phyloP scores from a whole-genome alignment of 2,888 invertebrate genomes.

The Morinoia aosen region DNA sequence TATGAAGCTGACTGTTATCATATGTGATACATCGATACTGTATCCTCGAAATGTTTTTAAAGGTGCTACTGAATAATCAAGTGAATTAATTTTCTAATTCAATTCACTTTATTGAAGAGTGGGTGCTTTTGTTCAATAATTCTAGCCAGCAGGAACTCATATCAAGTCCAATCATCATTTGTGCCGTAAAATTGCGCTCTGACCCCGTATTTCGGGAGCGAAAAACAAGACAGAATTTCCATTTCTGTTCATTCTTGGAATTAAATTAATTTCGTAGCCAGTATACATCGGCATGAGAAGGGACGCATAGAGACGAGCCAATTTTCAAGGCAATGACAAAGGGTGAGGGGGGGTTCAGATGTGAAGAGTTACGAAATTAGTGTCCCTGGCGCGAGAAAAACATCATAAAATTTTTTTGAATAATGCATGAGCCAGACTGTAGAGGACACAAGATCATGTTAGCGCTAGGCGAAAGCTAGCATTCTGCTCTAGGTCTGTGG shows the following conservation, averaged over 20 bases:
- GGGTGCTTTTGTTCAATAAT: no score
- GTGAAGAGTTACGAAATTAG: no score
- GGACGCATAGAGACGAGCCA: no score
- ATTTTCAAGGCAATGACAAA: no score
- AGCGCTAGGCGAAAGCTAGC: neutral
- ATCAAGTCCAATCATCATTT: neutral
- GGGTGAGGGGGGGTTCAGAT: no score
- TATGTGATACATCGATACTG: no score
- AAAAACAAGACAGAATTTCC: neutral
- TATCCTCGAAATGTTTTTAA: no score
- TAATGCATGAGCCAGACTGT: neutral
- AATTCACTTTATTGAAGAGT: neutral
- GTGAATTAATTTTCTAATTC: neutral
- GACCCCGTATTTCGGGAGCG: neutral
- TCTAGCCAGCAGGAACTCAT: no score
- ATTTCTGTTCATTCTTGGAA: neutral
- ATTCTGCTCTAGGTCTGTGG: neutral
- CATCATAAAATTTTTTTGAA: no score
- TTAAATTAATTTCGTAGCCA: neutral
- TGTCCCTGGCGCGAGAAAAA: no score
- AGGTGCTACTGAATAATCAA: no score
- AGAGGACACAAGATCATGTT: neutral
- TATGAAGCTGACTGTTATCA: no score
- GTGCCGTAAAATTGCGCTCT: neutral
- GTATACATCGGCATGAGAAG: neutral